Percentiles rank a stretch among this genome's conserved stretches.
phyloP scores from a whole-genome alignment of 2,888 invertebrate species.

The Andrena chrysosceles region DNA sequence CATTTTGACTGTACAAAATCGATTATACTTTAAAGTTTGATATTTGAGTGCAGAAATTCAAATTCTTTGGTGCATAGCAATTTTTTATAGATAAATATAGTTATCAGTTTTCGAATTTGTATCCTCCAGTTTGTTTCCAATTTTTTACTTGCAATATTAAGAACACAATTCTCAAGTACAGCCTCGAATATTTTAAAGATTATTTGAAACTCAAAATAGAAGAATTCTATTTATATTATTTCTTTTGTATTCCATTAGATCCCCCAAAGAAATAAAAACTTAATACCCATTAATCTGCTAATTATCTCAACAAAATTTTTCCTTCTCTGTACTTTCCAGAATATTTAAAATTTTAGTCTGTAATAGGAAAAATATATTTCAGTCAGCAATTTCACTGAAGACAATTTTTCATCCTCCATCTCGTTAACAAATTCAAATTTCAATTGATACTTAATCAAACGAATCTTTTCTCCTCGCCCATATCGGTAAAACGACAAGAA shows the following conservation, averaged over 20 bases:
- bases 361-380: background rate
- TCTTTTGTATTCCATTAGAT: no score
- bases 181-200: background rate
- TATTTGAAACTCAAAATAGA: background rate
- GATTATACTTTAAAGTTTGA: background rate
- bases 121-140: no score
- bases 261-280: no score
- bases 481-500: background rate
- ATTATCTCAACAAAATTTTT: background rate
- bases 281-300: background rate
- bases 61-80: no score
- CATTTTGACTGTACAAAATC: background rate
- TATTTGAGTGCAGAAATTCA: no score
- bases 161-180: background rate
- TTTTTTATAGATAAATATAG: no score
- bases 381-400: background rate
- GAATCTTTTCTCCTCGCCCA: background rate
- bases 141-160: no score
- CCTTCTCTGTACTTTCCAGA: background rate
- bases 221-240: background rate
- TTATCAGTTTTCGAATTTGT: no score
- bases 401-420: background rate
- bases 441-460: background rate
- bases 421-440: background rate
- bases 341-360: background rate